A percentile compares a stretch with the other conserved stretches of the same genome.
These are phyloP conservation scores for Chaetodon auriga DNA, from an alignment of 2,113 vertebrate genomes.

Conservation along the genomic window DNA sequence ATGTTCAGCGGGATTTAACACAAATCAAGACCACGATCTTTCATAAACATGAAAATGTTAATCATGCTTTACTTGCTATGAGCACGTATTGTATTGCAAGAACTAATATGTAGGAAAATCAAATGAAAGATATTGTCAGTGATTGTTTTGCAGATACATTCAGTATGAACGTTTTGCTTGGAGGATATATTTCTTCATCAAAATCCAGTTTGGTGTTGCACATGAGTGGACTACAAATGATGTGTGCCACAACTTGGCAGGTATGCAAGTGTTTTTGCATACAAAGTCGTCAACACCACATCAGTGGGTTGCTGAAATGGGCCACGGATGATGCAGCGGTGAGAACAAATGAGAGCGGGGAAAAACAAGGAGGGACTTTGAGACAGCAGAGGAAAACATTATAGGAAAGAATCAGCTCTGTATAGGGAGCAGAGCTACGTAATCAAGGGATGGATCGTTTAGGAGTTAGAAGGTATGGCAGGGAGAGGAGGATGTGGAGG, in stretches of 20 bases:
- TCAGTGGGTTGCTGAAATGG: neutral
- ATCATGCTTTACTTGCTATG: too few species aligned
- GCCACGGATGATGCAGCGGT: neutral
- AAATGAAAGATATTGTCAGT: neutral
- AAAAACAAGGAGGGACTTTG: neutral
- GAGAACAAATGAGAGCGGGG: neutral
- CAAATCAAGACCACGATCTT: neutral
- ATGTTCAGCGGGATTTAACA: neutral
- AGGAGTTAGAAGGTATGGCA: neutral
- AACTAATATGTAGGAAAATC: neutral
- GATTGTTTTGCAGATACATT: neutral
- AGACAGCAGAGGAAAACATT: neutral
- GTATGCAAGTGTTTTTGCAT: neutral
- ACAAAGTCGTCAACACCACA: neutral
- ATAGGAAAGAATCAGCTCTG: neutral
- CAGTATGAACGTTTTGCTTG: too few species aligned
- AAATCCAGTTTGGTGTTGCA: too few species aligned
- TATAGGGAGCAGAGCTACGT: too few species aligned
- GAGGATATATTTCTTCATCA: too few species aligned
- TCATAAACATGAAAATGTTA: too few species aligned
- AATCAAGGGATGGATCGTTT: neutral
- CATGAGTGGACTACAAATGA: too few species aligned
- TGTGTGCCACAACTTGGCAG: neutral
- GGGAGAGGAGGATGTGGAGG: slow-evolving; percentile 19
- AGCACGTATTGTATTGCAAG: neutral